Evolutionary conservation across 2,797 vertebrate species (phyloP).

Genomic region (Menidia menidia): DNA sequence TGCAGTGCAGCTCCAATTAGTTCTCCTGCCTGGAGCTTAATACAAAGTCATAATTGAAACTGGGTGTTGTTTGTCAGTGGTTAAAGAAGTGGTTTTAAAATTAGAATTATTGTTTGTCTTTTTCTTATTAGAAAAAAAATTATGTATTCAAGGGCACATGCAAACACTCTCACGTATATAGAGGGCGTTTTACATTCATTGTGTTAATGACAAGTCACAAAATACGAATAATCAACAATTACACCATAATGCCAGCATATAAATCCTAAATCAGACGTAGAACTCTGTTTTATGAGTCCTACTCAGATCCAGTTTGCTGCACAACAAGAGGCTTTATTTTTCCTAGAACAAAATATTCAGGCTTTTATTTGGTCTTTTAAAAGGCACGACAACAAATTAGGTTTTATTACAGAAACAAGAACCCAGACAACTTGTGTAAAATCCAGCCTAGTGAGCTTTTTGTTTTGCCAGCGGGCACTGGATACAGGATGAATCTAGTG

Average conservation of each 20-base stretch:
- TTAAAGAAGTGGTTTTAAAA: slow-evolving; percentile 34
- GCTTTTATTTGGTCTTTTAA: slow-evolving; percentile 76
- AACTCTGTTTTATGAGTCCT: slow-evolving; percentile 59
- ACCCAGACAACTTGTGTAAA: slow-evolving; percentile 57
- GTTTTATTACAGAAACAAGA: slow-evolving; percentile 69
- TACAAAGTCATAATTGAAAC: slow-evolving; percentile 48
- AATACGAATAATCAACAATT: slow-evolving; percentile 51
- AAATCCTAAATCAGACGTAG: slow-evolving; percentile 63
- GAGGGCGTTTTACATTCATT: slow-evolving; percentile 11
- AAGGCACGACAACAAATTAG: slow-evolving; percentile 73
- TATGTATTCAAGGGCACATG: slow-evolving; percentile 20
- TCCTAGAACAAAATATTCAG: slow-evolving; percentile 68
- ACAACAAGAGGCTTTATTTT: slow-evolving; percentile 57
- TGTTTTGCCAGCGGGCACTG: slow-evolving; percentile 59
- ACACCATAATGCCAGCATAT: slow-evolving; percentile 34
- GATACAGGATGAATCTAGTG: slow-evolving; percentile 51
- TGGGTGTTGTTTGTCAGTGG: slow-evolving; percentile 39
- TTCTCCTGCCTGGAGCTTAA: slow-evolving; percentile 45
- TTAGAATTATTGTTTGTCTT: slow-evolving; percentile 33
- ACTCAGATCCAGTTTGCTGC: slow-evolving; percentile 35
- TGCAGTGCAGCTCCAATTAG: slow-evolving; percentile 47
- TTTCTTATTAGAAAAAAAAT: slow-evolving; percentile 16
- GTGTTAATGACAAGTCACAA: slow-evolving; percentile 54
- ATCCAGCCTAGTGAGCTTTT: slow-evolving; percentile 48
- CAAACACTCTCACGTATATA: slow-evolving; percentile 7